These are phyloP conservation scores for Brenthis hecate DNA, from an alignment of 2,888 invertebrate species.

Conservation along the genomic window DNA sequence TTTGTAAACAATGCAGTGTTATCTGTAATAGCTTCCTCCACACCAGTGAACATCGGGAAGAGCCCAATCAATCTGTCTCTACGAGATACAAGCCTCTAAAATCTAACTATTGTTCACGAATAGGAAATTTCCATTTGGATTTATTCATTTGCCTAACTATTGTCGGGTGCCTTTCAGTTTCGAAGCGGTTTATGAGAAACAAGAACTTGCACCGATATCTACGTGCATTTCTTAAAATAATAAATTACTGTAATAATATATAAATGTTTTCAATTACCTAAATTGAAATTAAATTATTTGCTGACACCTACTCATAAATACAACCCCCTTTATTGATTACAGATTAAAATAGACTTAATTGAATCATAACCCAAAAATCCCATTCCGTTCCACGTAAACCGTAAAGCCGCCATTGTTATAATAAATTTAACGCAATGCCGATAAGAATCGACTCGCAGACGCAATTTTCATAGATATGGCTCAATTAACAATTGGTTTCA, in stretches of 20 bases:
- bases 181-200: conserved; percentile 57
- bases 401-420: conserved; percentile 51
- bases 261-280: background rate
- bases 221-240: conserved; percentile 22
- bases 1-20: background rate
- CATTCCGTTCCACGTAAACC: conserved; percentile 58
- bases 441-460: conserved; percentile 77
- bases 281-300: background rate
- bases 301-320: conserved; percentile 5
- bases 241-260: background rate
- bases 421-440: conserved; percentile 79
- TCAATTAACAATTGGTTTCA: conserved; percentile 83
- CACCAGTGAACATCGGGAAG: conserved; percentile 58
- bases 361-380: conserved; percentile 55
- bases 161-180: conserved; percentile 66
- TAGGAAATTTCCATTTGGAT: conserved; percentile 81
- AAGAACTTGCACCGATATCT: conserved; percentile 40
- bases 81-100: conserved; percentile 79
- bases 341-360: conserved; percentile 47
- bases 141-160: conserved; percentile 82
- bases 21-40: conserved; percentile 52
- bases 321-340: conserved; percentile 36
- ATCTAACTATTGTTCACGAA: conserved; percentile 81
- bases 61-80: conserved; percentile 81
- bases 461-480: conserved; percentile 82